These are phyloP conservation scores for Heliconius nattereri DNA, from an alignment of 1,140 invertebrate genomes.

Conservation along the genomic window DNA sequence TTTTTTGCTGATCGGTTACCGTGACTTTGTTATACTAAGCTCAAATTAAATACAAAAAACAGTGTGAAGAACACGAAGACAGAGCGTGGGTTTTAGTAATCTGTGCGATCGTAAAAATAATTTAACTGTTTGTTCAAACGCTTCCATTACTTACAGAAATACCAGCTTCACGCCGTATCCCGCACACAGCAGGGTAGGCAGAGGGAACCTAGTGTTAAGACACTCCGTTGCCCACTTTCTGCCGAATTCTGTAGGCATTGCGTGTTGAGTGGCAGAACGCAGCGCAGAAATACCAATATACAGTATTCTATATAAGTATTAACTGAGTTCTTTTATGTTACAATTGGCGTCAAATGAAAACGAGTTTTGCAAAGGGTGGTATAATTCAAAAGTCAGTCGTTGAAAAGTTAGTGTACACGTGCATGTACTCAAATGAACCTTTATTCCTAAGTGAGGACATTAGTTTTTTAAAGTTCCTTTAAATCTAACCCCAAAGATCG, in stretches of 20 bases:
- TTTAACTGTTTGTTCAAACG: slow-evolving; percentile 28
- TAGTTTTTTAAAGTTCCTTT: slow-evolving; percentile 31
- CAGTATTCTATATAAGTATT: neutral
- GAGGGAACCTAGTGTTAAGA: no score
- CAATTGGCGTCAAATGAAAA: neutral
- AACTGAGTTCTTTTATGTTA: neutral
- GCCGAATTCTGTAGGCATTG: no score
- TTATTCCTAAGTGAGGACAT: slow-evolving; percentile 19
- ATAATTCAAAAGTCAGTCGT: slow-evolving; percentile 32
- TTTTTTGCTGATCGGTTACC: slow-evolving; percentile 59
- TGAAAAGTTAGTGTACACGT: slow-evolving; percentile 39
- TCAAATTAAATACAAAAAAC: slow-evolving; percentile 49
- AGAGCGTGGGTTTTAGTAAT: slow-evolving; percentile 54
- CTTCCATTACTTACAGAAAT: neutral
- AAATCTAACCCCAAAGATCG: slow-evolving; percentile 63
- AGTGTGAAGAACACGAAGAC: slow-evolving; percentile 45
- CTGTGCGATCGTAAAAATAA: slow-evolving; percentile 33
- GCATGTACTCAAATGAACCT: slow-evolving; percentile 36
- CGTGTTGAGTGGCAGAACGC: no score
- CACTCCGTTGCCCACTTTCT: no score
- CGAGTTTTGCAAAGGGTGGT: slow-evolving; percentile 35
- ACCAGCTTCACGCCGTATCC: neutral
- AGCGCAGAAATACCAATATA: neutral
- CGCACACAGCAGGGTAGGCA: no score
- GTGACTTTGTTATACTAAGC: slow-evolving; percentile 52